Base-by-base conservation (phyloP, 2,888 invertebrate species). In the Brachyptera risi region DNA sequence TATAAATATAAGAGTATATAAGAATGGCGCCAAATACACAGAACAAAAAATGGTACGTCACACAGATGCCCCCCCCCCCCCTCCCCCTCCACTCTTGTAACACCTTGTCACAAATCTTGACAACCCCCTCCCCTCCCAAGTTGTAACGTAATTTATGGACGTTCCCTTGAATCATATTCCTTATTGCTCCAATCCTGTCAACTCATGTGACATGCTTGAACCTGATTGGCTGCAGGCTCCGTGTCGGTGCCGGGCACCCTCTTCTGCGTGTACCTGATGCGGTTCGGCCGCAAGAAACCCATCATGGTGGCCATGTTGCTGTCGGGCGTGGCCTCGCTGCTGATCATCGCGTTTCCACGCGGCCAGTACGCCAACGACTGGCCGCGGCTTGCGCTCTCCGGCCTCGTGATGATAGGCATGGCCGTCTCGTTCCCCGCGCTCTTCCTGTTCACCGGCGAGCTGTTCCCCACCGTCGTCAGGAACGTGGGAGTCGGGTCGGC, bases 321-420 rank as follows among this genome's bases (percentile, higher is more conserved):
- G 17, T 80, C 80, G 2, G 75, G 78, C 0, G 19, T 75, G 1
- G 82, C 81, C 69, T 81, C 81, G 62, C 64, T 83, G 47, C 69
- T 75, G 3, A 78, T 84, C 65, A 67, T 80, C 50, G 60, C 76
- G n/a, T 71, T 79, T 59, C 82, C 82, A 15, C 77, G 74, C 69
- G 63, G 63, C 62, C 56, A 1, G 19, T 51, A 19, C 49, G 3
- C n/a, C 37, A 37, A 15, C 62, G 82, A 83, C 68, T 83, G 82
- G 80, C 79, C 80, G 3, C 76, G 79, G 65, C 72, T 85, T 56
- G 67, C 78, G 15, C 78, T 85, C 64, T 83, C 85, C 63, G 49
- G 50, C 19, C 51, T 60, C 11, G 59, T 58, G 1, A 47, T 66
- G 3, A 59, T 62, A 7, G 61, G 60, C 26, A 60, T 66, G 59